Evolutionary conservation across 2,797 vertebrate species (phyloP).

Genomic region (Bufotes viridis): DNA sequence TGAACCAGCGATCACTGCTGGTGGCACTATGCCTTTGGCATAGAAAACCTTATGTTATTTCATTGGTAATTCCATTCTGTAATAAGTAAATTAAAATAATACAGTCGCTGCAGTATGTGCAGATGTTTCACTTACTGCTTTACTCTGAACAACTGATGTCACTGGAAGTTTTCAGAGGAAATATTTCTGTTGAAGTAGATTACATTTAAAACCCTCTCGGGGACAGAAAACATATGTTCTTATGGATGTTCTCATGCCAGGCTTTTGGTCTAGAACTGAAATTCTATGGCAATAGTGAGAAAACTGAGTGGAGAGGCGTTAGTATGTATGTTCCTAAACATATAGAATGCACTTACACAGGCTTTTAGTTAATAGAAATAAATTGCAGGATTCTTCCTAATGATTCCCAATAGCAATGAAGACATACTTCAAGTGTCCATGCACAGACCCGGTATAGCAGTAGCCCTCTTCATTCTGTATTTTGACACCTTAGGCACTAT

Average conservation of each 20-base stretch:
- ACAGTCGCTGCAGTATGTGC: constrained; percentile 44
- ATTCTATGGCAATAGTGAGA: constrained; percentile 11
- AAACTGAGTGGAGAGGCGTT: neutral
- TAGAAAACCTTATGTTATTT: constrained; percentile 16
- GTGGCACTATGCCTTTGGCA: constrained; percentile 31
- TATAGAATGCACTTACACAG: neutral
- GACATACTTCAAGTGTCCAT: neutral
- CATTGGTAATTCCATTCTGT: constrained; percentile 32
- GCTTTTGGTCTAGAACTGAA: constrained; percentile 22
- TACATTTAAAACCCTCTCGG: constrained; percentile 60
- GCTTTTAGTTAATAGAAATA: neutral
- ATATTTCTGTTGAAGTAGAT: constrained; percentile 58
- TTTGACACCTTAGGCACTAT: no score
- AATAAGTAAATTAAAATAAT: constrained; percentile 24
- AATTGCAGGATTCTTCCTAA: neutral
- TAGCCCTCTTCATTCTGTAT: no score
- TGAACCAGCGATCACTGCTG: neutral
- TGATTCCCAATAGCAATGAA: neutral
- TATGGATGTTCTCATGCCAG: constrained; percentile 27
- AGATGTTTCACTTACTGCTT: constrained; percentile 49
- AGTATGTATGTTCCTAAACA: neutral
- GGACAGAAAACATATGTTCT: constrained; percentile 61
- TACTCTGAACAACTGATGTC: constrained; percentile 48
- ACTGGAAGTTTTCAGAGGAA: constrained; percentile 40
- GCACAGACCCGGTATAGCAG: no score